Evolutionary conservation across 1,140 invertebrate species (phyloP), one percentile per base, ranked within the genome.

Genomic region (Cyphomyrmex costatus): DNA sequence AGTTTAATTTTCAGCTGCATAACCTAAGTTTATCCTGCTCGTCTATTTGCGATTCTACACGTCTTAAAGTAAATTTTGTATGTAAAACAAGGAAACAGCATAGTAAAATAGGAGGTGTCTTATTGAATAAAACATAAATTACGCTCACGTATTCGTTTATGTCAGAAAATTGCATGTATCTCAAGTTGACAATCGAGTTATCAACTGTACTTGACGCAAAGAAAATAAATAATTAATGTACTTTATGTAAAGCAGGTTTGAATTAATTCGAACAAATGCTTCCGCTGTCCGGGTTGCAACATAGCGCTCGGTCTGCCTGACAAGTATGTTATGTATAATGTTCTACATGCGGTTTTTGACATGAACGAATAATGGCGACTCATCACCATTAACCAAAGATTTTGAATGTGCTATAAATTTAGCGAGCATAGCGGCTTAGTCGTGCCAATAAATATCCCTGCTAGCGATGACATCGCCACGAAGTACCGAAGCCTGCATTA

Each of bases 341-440:
- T 14, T 56, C 16, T n/a, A 30, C 7, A 30, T n/a, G 49, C n/a
- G 53, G 53, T 83, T 83, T 83, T 83, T 74, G 68, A 83, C 53
- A 19, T 12, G 53, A 21, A 33, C 36, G 21, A 83, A 74, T 83
- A 74, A 73, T 46, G 36, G 68, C 53, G 24, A 83, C 36, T 83
- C 68, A 74, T 83, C 79, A 73, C 33, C 53, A 83, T 83, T 49
- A 74, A 83, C 51, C 36, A 73, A 60, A 83, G 66, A 83, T 83
- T 83, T 49, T 30, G 79, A 83, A 73, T 74, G 42, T 14, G 53
- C 79, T 46, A 61, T 83, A 83, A 83, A 83, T 83, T 74, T 60
- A 60, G 70, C 36, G 68, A 73, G 68, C 36, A 10, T 27, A 49
- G 68, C 66, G 68, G 68, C 53, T 82, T 73, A 82, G 53, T 46